Evolutionary conservation across 2,797 vertebrate genomes (phyloP), one percentile per base, ranked within the genome.

Genomic region (Falco novaeseelandiae): DNA sequence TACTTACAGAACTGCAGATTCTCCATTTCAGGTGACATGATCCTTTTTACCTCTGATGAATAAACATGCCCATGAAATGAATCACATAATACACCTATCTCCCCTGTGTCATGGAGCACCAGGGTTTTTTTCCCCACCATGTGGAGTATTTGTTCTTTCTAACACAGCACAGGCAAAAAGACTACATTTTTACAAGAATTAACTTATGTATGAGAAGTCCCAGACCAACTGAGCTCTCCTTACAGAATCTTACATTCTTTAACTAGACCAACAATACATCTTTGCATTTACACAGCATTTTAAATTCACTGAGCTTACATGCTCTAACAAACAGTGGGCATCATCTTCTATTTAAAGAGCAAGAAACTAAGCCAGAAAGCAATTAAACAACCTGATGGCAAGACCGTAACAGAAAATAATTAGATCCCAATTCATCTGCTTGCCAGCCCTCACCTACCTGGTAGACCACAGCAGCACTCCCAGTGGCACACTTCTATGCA

Each of bases 341-440:
- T 66, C 48, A 70, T n/a, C 21, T 65, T 9, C 44, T 83, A 71
- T 54, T 74, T 83, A 89, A 94, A 93, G 32, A 54, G 20, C 22
- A 85, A 49, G 59, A 91, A 92, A 90, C 14, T 62, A 85, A 90
- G 54, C 36, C 79, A 92, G 44, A 83, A 66, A 80, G 17, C 19
- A 93, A 71, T 71, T 81, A 91, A 92, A 71, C 72, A 81, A 78
- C n/a, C 61, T 70, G n/a, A 74, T 40, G 32, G 26, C 3, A 29
- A 88, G 54, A 86, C 12, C 83, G 52, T 30, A 80, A 74, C 20
- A 93, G 67, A 74, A 77, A 16, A 51, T 72, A 93, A 78, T 69
- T 61, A 51, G 36, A 83, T 48, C 26, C 14, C 48, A 91, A 54
- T 44, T 88, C 32, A 81, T 34, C 44, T 26, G 20, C 14, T 62